phyloP scores from a whole-genome alignment of 92 coral and sea anemone genomes.

The Porites evermanni region DNA sequence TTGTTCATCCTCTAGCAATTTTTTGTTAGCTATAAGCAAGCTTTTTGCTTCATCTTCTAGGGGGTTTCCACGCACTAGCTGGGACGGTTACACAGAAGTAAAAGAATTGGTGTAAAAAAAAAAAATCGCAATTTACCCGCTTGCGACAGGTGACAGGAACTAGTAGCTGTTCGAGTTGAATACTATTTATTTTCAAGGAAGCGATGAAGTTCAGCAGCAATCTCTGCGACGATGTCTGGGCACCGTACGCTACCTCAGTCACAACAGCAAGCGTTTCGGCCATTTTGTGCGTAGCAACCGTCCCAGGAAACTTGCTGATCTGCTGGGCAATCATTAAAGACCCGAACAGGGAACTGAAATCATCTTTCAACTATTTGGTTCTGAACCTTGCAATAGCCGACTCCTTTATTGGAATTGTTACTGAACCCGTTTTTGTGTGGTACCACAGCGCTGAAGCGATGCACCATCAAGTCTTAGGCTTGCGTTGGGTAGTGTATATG shows the following conservation, averaged over 20 bases:
- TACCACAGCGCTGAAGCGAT: conserved; percentile 74
- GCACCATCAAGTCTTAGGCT: conserved; percentile 40
- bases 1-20: background rate
- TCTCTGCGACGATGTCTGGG: conserved; percentile 63
- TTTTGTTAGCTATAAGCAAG: background rate
- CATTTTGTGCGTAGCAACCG: conserved; percentile 71
- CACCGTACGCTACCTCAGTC: conserved; percentile 78
- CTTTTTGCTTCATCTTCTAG: background rate
- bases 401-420: conserved; percentile 62
- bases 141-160: background rate
- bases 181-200: background rate
- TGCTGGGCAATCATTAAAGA: conserved; percentile 75
- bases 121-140: background rate
- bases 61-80: background rate
- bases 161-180: background rate
- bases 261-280: conserved; percentile 72
- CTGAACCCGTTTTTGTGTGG: conserved; percentile 80
- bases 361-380: conserved; percentile 81
- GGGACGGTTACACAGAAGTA: background rate
- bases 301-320: conserved; percentile 80
- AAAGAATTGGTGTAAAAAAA: background rate
- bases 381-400: conserved; percentile 83
- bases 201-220: conserved; percentile 65
- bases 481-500: conserved; percentile 67
- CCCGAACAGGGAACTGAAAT: conserved; percentile 71